phyloP scores from a whole-genome alignment of 2,888 invertebrate genomes.

The Agrotis segetum region DNA sequence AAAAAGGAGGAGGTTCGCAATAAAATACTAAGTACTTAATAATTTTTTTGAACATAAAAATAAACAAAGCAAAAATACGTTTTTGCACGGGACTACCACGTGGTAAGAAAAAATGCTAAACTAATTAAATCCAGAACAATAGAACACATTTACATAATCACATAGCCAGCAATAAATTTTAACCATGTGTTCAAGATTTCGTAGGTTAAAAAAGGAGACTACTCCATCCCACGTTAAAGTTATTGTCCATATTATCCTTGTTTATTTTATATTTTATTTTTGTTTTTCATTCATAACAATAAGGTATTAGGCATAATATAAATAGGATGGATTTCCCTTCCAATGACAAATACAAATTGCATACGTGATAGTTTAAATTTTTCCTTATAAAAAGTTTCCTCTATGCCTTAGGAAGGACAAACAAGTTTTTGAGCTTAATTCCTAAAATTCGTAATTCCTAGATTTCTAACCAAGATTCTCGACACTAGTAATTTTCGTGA shows the following conservation, averaged over 20 bases:
- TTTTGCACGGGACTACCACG: conserved; percentile 1
- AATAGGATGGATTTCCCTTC: background rate
- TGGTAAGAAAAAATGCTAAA: conserved; percentile 12
- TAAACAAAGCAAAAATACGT: too few species aligned
- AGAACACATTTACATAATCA: conserved; percentile 38
- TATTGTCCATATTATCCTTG: conserved; percentile 3
- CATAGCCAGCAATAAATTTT: conserved; percentile 14
- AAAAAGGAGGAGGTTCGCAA: background rate
- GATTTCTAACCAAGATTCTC: background rate
- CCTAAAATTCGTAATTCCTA: background rate
- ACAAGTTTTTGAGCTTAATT: conserved; percentile 5
- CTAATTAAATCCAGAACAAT: conserved; percentile 41
- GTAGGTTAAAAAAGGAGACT: conserved; percentile 5
- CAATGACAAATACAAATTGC: conserved; percentile 14
- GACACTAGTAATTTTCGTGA: background rate
- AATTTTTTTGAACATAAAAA: too few species aligned
- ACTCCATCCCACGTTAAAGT: background rate
- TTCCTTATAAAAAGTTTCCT: conserved; percentile 28
- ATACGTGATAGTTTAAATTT: conserved; percentile 1
- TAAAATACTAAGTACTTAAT: too few species aligned
- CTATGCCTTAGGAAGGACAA: background rate
- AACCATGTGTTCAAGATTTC: conserved; percentile 3
- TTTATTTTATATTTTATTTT: too few species aligned
- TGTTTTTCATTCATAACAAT: background rate
- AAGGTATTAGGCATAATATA: background rate